Conservation (phyloP, 2,113 vertebrate genomes). For the Carollia perspicillata region DNA sequence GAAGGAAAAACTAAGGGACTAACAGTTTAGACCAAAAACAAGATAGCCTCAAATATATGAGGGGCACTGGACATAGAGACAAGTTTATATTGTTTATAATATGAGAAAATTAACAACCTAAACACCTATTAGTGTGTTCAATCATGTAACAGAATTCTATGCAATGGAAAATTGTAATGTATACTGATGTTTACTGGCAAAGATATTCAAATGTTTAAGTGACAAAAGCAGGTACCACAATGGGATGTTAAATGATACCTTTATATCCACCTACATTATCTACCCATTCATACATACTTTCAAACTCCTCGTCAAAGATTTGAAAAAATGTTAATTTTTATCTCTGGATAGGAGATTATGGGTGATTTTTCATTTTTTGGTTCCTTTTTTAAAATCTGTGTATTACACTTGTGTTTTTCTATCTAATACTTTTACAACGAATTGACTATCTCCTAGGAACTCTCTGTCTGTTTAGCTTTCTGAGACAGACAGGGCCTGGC, state of each 20-base stretch:
- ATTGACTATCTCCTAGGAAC: neutral
- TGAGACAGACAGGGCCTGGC: neutral
- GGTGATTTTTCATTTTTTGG: neutral
- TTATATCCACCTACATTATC: neutral
- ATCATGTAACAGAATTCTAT: neutral
- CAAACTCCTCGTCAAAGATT: neutral
- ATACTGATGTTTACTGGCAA: neutral
- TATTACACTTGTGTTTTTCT: neutral
- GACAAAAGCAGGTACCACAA: neutral
- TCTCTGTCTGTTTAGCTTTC: neutral
- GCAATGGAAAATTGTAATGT: neutral
- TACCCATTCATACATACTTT: neutral
- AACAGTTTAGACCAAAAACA: neutral
- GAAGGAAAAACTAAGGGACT: neutral
- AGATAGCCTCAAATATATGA: neutral
- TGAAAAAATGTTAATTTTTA: neutral
- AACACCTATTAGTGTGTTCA: neutral
- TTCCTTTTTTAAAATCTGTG: neutral
- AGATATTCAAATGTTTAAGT: neutral
- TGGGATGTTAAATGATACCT: neutral
- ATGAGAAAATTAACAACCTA: neutral
- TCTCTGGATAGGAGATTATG: neutral
- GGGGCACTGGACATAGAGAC: neutral
- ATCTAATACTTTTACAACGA: neutral
- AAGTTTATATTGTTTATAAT: neutral